A percentile compares a stretch with the other conserved stretches of the same genome.
Conservation (phyloP, 2,888 invertebrate genomes). For the Pilophorus perplexus region DNA sequence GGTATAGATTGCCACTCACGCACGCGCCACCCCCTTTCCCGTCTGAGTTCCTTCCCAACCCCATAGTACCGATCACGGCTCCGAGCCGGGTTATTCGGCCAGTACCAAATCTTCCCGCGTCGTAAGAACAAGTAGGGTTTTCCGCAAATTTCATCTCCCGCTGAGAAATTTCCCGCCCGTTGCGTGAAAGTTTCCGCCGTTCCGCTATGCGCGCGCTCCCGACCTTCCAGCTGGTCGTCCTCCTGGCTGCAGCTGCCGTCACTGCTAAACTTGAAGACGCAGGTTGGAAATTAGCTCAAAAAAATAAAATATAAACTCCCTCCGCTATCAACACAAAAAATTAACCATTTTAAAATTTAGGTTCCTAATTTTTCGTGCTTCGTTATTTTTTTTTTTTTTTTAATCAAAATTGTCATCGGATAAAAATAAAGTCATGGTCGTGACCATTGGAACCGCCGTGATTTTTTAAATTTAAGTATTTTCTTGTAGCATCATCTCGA, state of each 20-base stretch:
- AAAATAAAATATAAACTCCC: no score
- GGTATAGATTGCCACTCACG: slow-evolving; percentile 9
- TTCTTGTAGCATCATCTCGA: no score
- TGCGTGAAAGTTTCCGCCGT: no score
- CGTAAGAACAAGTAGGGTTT: not conserved
- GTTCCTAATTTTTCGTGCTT: no score
- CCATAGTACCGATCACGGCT: slow-evolving; percentile 36
- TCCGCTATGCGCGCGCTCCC: slow-evolving; percentile 28
- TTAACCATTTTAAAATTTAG: no score
- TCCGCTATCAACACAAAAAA: not conserved
- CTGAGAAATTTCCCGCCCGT: not conserved
- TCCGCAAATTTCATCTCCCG: not conserved
- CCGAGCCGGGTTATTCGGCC: slow-evolving; percentile 27
- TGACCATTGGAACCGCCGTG: no score
- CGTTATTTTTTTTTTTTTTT: not conserved
- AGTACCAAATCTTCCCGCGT: not conserved
- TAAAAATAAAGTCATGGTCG: no score
- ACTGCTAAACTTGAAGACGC: slow-evolving; percentile 32
- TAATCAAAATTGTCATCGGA: not conserved
- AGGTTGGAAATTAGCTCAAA: slow-evolving; percentile 24
- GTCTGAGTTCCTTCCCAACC: not conserved
- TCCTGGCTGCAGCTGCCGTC: slow-evolving; percentile 26
- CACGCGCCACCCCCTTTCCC: slow-evolving; percentile 20
- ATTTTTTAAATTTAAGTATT: no score
- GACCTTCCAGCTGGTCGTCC: slow-evolving; percentile 19